Conservation (phyloP, 1,140 invertebrate genomes). For the Temnothorax nylanderi region DNA sequence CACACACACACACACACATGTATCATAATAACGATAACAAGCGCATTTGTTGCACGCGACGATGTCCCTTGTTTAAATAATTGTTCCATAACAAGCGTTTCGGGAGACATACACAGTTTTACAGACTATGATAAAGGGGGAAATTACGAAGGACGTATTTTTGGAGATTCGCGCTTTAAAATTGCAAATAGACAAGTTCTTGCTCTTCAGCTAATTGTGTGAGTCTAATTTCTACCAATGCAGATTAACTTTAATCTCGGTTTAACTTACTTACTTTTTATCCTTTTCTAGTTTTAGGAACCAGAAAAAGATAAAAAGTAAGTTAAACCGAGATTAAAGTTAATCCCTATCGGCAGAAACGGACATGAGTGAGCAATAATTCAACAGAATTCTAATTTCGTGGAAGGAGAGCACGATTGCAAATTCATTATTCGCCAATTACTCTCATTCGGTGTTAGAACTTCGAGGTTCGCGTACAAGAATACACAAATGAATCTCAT, state of each 20-base stretch:
- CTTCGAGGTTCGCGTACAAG: not conserved
- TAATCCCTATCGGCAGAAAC: too few species aligned
- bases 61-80: not conserved
- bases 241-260: too few species aligned
- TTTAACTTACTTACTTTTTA: too few species aligned
- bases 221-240: too few species aligned
- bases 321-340: too few species aligned
- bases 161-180: not conserved
- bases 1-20: too few species aligned
- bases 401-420: not conserved
- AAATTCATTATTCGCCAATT: not conserved
- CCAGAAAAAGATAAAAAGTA: too few species aligned
- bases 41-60: not conserved
- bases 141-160: not conserved
- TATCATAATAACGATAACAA: constrained; percentile 14
- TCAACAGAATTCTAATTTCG: not conserved
- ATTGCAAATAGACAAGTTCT: not conserved
- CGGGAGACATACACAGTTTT: not conserved
- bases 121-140: not conserved
- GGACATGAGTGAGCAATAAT: not conserved
- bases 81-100: not conserved
- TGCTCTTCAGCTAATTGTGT: not conserved
- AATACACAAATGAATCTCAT: not conserved
- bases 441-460: not conserved
- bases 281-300: too few species aligned